Conservation (phyloP, 2,888 invertebrate genomes). For the Torymus tubicola region DNA sequence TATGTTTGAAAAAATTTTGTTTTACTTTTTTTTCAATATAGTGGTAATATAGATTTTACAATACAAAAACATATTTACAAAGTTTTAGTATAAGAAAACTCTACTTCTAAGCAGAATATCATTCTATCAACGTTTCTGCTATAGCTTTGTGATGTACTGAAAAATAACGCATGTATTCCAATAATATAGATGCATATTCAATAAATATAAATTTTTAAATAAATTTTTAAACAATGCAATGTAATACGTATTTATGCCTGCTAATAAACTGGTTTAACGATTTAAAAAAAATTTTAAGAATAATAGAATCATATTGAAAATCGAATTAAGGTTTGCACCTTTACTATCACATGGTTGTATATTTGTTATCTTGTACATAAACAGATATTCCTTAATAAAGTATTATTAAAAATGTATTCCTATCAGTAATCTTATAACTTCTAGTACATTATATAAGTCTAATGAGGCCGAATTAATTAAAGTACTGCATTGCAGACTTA, state of each 20-base stretch:
- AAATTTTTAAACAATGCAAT: too few species aligned
- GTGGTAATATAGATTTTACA: conserved; percentile 12
- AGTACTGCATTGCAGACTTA: neutral
- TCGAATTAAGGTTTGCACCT: neutral
- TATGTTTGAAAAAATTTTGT: conserved; percentile 1
- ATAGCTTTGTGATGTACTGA: neutral
- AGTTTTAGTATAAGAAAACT: neutral
- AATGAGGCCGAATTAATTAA: conserved; percentile 6
- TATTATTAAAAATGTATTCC: neutral
- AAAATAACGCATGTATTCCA: neutral
- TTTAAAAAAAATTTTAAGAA: conserved; percentile 15
- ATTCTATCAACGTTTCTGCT: conserved; percentile 2
- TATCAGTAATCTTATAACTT: neutral
- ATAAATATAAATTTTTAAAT: too few species aligned
- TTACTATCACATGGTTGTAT: conserved; percentile 10
- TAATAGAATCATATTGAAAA: neutral
- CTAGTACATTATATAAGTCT: conserved; percentile 32
- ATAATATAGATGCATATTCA: too few species aligned
- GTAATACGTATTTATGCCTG: neutral
- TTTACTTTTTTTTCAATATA: neutral
- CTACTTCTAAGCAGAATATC: conserved; percentile 9
- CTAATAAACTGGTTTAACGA: neutral
- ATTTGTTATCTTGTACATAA: conserved; percentile 22
- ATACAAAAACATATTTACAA: conserved; percentile 33
- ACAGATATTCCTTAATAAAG: conserved; percentile 7